A percentile compares a stretch with the other conserved stretches of the same genome.
Conservation (phyloP, 2,797 vertebrate species). For the Sebastes umbrosus region DNA sequence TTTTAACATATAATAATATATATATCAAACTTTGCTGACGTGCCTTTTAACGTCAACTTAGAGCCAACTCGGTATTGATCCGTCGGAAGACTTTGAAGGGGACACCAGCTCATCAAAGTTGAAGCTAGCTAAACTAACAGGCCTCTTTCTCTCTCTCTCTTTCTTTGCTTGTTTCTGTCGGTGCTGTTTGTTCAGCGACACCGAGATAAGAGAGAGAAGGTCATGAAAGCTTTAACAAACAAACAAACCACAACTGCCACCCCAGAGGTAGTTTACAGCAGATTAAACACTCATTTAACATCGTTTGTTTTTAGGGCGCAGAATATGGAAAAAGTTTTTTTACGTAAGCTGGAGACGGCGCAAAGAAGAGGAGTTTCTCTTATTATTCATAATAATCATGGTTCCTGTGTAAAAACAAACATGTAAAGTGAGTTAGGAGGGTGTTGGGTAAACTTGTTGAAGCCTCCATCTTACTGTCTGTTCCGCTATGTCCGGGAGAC, state of each 20-base stretch:
- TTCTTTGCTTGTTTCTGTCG: neutral
- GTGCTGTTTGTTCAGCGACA: constrained; percentile 44
- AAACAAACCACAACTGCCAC: neutral
- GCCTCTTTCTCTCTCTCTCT: constrained; percentile 9
- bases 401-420: neutral
- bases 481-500: constrained; percentile 78
- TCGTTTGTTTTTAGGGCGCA: no score
- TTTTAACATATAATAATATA: neutral
- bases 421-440: neutral
- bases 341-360: constrained; percentile 24
- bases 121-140: constrained; percentile 25
- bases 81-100: neutral
- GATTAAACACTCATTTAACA: neutral
- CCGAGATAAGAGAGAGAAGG: constrained; percentile 43
- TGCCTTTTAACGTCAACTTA: neutral
- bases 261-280: neutral
- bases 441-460: neutral
- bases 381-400: no score
- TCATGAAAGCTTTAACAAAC: neutral
- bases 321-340: constrained; percentile 35
- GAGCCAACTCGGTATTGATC: neutral
- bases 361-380: neutral
- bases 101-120: constrained; percentile 23
- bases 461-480: constrained; percentile 31
- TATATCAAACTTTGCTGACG: neutral